Evolutionary conservation across 2,888 invertebrate species (phyloP).

Genomic region (Erannis defoliaria): DNA sequence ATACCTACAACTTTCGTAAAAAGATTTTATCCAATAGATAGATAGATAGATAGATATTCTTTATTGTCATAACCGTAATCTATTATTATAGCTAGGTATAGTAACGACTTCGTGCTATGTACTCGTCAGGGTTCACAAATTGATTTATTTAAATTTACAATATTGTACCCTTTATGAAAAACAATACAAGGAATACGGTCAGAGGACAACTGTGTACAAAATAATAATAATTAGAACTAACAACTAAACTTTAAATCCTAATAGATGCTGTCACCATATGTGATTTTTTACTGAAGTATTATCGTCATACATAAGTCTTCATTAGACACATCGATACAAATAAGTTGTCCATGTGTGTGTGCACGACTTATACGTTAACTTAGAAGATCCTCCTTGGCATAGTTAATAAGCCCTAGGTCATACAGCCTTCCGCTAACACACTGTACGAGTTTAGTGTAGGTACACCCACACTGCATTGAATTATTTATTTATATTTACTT

Average conservation of each 20-base stretch:
- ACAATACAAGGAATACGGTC: too few species aligned
- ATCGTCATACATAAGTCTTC: background rate
- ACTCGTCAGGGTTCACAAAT: too few species aligned
- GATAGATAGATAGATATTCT: too few species aligned
- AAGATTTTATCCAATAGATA: too few species aligned
- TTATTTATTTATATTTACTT: constrained; percentile 4
- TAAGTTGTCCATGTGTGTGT: constrained; percentile 13
- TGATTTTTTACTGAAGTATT: background rate
- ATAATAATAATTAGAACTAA: too few species aligned
- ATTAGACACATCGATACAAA: constrained; percentile 8
- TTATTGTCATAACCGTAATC: too few species aligned
- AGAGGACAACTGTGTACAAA: too few species aligned
- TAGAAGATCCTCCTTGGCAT: constrained; percentile 42
- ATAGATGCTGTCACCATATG: background rate
- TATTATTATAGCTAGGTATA: too few species aligned
- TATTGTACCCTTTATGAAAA: too few species aligned
- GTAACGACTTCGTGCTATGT: too few species aligned
- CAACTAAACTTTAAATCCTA: background rate
- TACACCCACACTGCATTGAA: background rate
- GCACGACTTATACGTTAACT: constrained; percentile 31
- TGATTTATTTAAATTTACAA: too few species aligned
- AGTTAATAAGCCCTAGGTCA: constrained; percentile 37
- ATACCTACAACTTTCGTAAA: too few species aligned
- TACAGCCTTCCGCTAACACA: constrained; percentile 29
- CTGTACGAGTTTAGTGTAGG: background rate